Evolutionary conservation across 2,113 vertebrate species (phyloP), one percentile per base, ranked within the genome.

Genomic region (western clawed frog (Xenopus tropicalis)): DNA sequence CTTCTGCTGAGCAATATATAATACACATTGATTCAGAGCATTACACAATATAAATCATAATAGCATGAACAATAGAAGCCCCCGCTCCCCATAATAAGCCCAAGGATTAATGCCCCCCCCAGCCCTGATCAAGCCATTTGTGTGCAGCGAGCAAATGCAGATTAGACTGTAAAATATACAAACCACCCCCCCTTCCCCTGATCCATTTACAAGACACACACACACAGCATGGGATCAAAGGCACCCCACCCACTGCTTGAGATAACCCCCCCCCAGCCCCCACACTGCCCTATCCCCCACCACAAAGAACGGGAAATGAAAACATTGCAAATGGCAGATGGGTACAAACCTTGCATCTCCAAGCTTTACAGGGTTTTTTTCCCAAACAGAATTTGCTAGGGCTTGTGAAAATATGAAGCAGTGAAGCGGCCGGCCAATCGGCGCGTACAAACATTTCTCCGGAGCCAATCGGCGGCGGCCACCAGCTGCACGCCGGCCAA

Each of bases 291-390:
- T n/a, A 3, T 11, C 46, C 25, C n/a, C 43, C n/a, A 23, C 1
- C 19, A 63, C 16, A 42, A 19, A 58, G 56, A 20, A 57, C 14
- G 37, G 57, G 16, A 42, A 17, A 59, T 11, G 46, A 44, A 24
- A 78, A 58, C 52, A 69, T 66, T 67, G 16, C 16, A 48, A 48
- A 48, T 1, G 11, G 13, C 14, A 62, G 48, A 29, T 56, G 69
- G 85, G 78, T 76, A 87, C 88, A 84, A 84, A 89, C 90, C 90
- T 92, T 91, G 86, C 90, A 90, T 91, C 88, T 90, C 87, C 46
- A 79, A 86, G 84, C 85, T 85, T 90, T 74, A 80, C 81, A 72
- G 22, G 1, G 10, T 25, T 81, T 82, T 79, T 17, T 17, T 48
- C 46, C 80, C 72, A 80, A 79, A 79, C 78, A 82, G 69, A 80